Conservation (phyloP, 1,140 invertebrate species). For the Samia ricini region DNA sequence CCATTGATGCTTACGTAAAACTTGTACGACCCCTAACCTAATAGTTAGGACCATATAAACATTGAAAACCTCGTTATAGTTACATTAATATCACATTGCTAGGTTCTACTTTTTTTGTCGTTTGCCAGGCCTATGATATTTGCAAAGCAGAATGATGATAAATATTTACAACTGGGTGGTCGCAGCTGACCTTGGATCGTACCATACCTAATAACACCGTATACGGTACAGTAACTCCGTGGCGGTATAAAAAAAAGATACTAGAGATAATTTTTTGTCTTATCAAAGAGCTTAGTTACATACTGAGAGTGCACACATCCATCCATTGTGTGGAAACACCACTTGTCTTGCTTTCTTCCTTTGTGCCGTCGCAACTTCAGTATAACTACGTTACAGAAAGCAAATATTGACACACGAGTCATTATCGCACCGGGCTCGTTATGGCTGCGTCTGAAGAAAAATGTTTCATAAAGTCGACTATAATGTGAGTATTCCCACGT, state of each 20-base stretch:
- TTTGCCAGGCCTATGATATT: neutral
- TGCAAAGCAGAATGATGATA: neutral
- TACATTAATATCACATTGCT: neutral
- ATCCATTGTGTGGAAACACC: constrained; percentile 17
- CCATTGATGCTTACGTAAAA: no score
- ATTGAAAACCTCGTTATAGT: neutral
- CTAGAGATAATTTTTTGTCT: neutral
- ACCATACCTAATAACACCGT: no score
- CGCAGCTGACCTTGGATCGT: no score
- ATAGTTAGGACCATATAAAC: neutral
- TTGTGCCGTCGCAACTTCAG: constrained; percentile 23
- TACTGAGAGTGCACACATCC: neutral
- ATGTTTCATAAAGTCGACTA: constrained; percentile 60
- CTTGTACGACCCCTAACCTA: no score
- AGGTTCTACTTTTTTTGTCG: neutral
- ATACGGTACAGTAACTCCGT: no score
- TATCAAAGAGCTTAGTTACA: neutral
- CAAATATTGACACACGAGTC: constrained; percentile 63
- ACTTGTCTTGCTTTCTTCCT: constrained; percentile 31
- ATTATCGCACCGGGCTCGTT: constrained; percentile 67
- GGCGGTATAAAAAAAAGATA: neutral
- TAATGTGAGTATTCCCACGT: constrained; percentile 67
- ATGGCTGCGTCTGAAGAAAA: constrained; percentile 66
- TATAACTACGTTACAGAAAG: constrained; percentile 33
- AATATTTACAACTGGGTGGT: no score